Base-by-base conservation (phyloP, 2,113 vertebrate genomes). In the Phyllostomus discolor region DNA sequence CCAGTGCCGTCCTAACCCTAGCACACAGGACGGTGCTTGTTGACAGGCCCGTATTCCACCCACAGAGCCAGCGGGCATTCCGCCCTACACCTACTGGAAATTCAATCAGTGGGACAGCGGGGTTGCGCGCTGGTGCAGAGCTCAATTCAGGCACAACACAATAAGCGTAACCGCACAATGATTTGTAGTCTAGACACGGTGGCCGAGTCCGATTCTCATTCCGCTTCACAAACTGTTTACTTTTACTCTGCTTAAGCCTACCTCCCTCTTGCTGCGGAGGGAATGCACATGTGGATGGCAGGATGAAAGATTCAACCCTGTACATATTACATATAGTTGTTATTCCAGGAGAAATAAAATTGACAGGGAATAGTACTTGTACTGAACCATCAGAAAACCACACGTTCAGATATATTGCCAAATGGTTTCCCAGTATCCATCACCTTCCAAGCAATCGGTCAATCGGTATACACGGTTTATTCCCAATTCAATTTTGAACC, bases 231-330 rank as follows among this genome's bases (percentile, higher is more conserved):
- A 24, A 84, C 69, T 59, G n/a, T 85, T 84, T 54, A 57, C 48
- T 82, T 97, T 81, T 81, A 73, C 70, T 84, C 59, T 88, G 41
- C 87, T 91, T 85, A 89, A 91, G 90, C 87, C 73, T 78, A 62
- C 82, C 84, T 94, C 81, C 33, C 41, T 81, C 46, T 87, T 82
- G 57, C 43, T 82, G 67, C 85, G 43, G 64, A 91, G 16, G 41
- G 52, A 79, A 62, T 75, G 28, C 38, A 28, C 31, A 43, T 0
- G 75, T 88, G 46, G 95, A 92, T 26, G 52, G 85, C 4, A 22
- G 22, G 66, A 93, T 66, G 75, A 94, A 86, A 82, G 94, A 89
- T 41, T 86, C 88, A 90, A 83, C 52, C 41, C 67, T 67, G 38
- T 16, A 38, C 81, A 38, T 28, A 75, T 64, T 78, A 89, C 17